Percentiles rank a stretch among this genome's conserved stretches.
phyloP scores from a whole-genome alignment of 2,888 invertebrate genomes.

The Cephonodes hylas region DNA sequence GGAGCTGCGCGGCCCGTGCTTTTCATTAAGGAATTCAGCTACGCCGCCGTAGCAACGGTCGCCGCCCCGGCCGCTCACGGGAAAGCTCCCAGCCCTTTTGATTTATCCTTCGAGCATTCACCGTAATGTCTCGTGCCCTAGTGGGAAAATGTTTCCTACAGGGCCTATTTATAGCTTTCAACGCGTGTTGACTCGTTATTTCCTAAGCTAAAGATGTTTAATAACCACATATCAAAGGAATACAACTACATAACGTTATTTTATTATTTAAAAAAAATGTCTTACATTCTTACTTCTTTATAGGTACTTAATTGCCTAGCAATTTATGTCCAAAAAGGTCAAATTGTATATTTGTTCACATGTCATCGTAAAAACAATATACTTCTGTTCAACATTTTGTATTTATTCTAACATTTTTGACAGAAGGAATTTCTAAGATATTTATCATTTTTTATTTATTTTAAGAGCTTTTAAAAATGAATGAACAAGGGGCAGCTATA shows the following conservation, averaged over 20 bases:
- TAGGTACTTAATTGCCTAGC: no score
- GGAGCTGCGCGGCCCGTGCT: constrained; percentile 73
- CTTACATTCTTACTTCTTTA: no score
- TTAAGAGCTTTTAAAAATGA: constrained; percentile 28
- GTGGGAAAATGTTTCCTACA: constrained; percentile 30
- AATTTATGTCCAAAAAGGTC: neutral
- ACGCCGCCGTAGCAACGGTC: constrained; percentile 59
- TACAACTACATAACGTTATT: no score
- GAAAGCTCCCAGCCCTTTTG: constrained; percentile 51
- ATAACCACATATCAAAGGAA: no score
- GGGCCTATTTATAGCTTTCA: constrained; percentile 11
- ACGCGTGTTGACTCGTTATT: neutral
- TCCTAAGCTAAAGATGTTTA: neutral
- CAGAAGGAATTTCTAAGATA: neutral
- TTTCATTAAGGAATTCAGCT: constrained; percentile 61
- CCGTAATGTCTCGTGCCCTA: constrained; percentile 24
- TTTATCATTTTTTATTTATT: constrained; percentile 16
- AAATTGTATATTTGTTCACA: neutral
- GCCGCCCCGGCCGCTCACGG: constrained; percentile 55
- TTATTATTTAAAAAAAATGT: no score
- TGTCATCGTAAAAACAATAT: neutral
- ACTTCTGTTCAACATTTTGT: no score
- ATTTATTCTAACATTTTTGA: neutral
- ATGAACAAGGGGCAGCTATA: constrained; percentile 22
- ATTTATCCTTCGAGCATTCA: constrained; percentile 47